Conservation (phyloP, 2,113 vertebrate species). For the Hippocampus guttulatus region DNA sequence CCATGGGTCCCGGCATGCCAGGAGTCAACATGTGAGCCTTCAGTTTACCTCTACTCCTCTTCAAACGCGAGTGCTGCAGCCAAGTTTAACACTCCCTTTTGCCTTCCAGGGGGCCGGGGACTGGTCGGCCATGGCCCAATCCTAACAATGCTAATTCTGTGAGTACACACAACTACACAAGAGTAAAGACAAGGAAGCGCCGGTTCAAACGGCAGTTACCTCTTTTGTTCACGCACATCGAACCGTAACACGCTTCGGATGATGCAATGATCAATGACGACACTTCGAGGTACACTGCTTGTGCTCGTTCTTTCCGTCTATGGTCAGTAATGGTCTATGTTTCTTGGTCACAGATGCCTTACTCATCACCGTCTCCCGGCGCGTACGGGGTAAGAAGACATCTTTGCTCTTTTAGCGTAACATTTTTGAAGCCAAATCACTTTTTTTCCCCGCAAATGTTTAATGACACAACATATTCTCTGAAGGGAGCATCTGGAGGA, state of each 20-base stretch:
- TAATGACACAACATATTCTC: constrained; percentile 12
- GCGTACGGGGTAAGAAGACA: constrained; percentile 89
- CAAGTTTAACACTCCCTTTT: constrained; percentile 11
- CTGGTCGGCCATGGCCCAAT: constrained; percentile 95
- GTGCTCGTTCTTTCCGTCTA: constrained; percentile 33
- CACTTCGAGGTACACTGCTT: constrained; percentile 41
- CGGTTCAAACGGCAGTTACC: constrained; percentile 46
- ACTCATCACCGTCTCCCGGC: constrained; percentile 96
- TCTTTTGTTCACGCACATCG: constrained; percentile 20
- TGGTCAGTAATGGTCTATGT: constrained; percentile 48
- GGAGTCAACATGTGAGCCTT: constrained; percentile 95
- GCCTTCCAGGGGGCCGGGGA: constrained; percentile 82
- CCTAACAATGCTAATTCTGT: constrained; percentile 97
- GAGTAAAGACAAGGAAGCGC: constrained; percentile 7
- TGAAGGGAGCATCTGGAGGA: constrained; percentile 90
- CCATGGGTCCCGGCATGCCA: constrained; percentile 95
- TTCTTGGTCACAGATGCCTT: constrained; percentile 84
- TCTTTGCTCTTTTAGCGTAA: background rate
- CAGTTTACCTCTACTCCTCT: background rate
- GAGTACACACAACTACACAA: constrained; percentile 67
- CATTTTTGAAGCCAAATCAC: background rate
- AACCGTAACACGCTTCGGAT: constrained; percentile 30
- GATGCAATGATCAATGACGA: constrained; percentile 28
- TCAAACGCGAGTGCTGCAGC: background rate
- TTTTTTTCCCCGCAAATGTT: no score